Percentiles rank a stretch among this genome's conserved stretches.
Evolutionary conservation across 2,797 vertebrate genomes (phyloP).

Genomic region (Schizopygopsis pylzovi): DNA sequence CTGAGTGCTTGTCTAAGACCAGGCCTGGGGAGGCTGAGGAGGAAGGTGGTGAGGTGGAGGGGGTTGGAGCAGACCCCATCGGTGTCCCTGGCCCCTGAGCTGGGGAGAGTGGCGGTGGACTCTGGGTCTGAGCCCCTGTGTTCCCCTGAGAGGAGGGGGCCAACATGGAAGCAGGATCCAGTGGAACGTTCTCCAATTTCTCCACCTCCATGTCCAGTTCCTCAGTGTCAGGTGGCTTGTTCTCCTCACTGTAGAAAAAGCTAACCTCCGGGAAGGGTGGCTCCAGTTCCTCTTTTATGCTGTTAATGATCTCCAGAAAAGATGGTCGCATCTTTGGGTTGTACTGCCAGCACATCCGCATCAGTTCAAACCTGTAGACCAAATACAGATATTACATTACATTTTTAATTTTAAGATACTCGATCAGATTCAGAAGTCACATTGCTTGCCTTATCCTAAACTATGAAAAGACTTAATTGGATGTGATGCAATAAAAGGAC

Average conservation of each 20-base stretch:
- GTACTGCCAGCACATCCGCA: slow-evolving; percentile 99
- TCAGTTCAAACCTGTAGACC: slow-evolving; percentile 89
- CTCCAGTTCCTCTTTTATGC: slow-evolving; percentile 94
- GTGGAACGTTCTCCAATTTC: slow-evolving; percentile 96
- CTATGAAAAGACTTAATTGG: background rate
- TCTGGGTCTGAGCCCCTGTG: slow-evolving; percentile 66
- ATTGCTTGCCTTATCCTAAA: background rate
- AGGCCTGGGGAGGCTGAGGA: slow-evolving; percentile 70
- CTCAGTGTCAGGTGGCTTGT: slow-evolving; percentile 94
- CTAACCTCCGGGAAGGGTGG: slow-evolving; percentile 91
- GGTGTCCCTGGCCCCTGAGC: slow-evolving; percentile 72
- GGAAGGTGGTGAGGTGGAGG: slow-evolving; percentile 60
- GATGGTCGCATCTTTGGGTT: slow-evolving; percentile 97
- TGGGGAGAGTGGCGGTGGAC: slow-evolving; percentile 77
- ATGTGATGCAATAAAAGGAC: background rate
- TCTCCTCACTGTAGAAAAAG: slow-evolving; percentile 99
- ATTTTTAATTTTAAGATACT: background rate
- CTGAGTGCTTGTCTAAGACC: slow-evolving; percentile 86
- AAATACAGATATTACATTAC: slow-evolving; percentile 40
- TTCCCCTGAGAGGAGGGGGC: slow-evolving; percentile 62
- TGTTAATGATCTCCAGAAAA: slow-evolving; percentile 96
- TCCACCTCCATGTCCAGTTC: slow-evolving; percentile 95
- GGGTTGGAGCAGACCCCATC: slow-evolving; percentile 64
- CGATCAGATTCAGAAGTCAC: background rate
- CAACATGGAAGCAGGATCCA: slow-evolving; percentile 87